Evolutionary conservation across 2,113 vertebrate species (phyloP), one percentile per base, ranked within the genome.

Genomic region (Chroicocephalus ridibundus): DNA sequence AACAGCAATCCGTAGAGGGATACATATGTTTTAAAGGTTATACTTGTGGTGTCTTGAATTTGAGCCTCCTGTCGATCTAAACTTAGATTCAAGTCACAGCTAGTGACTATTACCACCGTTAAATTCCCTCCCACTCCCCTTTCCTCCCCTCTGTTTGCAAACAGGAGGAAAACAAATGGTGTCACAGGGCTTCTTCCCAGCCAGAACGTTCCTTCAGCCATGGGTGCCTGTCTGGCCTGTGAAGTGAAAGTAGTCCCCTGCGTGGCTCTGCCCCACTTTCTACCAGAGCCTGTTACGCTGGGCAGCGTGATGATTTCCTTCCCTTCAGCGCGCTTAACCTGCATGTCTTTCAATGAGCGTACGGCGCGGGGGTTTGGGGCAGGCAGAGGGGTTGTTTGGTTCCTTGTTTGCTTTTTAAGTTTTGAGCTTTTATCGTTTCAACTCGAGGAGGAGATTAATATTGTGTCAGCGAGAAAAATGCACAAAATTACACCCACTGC

Each of bases 381-480:
- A 57, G 15, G 40, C 71, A 54, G 22, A 42, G 34, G 25, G 5
- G 0, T 38, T 49, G n/a, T 11, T 64, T 10, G 27, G 38, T 65
- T 40, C 31, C 42, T 44, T 74, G 40, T 51, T 66, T 80, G 44
- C 10, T 58, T 96, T 90, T 90, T 34, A 69, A 38, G 46, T 87
- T 88, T 72, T 75, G 44, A 64, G 79, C 40, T 90, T 69, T 85
- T 71, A 21, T 17, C 49, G 31, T 71, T 86, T 86, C 57, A 60
- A 36, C 57, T 38, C 14, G 60, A 70, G 40, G 7, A 40, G 60
- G 57, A 96, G 92, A 47, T 86, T 42, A 74, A 52, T 97, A 83
- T 84, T 93, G 90, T 83, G 84, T 82, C 91, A 93, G 42, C 82
- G 84, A 91, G 92, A 82, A 78, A 93, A 92, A 90, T 76, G 90